phyloP scores from a whole-genome alignment of 2,113 vertebrate species.

The Cairina moschata region DNA sequence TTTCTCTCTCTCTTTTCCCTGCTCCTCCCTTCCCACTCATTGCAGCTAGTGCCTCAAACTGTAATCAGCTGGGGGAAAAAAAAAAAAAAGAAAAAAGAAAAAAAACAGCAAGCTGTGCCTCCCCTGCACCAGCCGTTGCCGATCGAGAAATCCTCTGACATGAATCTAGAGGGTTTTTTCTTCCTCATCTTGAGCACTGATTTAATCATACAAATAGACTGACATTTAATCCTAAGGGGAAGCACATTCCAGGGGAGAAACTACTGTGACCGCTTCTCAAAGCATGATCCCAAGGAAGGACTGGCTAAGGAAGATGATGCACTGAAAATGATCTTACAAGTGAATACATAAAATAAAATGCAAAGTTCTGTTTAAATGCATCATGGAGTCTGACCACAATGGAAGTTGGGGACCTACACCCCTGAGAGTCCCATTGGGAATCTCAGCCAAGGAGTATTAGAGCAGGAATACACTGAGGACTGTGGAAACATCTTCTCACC shows the following conservation, averaged over 20 bases:
- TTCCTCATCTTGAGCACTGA: not conserved
- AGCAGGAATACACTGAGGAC: not conserved
- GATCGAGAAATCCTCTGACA: slow-evolving; percentile 40
- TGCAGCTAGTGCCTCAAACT: slow-evolving; percentile 20
- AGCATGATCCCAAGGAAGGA: not conserved
- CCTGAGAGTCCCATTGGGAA: not conserved
- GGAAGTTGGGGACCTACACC: not conserved
- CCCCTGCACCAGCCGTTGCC: slow-evolving; percentile 37
- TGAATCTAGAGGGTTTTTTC: not conserved
- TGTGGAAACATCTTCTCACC: not conserved
- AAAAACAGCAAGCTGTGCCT: slow-evolving; percentile 28
- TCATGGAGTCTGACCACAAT: not conserved
- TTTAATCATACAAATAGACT: not conserved
- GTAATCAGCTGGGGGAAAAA: slow-evolving; percentile 30
- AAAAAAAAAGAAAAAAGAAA: not conserved
- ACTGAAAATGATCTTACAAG: not conserved
- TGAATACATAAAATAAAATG: slow-evolving; percentile 8
- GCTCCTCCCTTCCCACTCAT: slow-evolving; percentile 55
- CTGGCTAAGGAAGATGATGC: not conserved
- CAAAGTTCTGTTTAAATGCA: slow-evolving; percentile 1
- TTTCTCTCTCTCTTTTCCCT: not conserved
- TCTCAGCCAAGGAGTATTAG: not conserved
- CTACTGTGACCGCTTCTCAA: not conserved
- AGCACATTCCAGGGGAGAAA: slow-evolving; percentile 24
- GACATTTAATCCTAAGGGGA: not conserved